A percentile compares a stretch with the other conserved stretches of the same genome.
These are phyloP conservation scores for Thunnus maccoyii DNA, from an alignment of 2,113 vertebrate species.

Conservation along the genomic window DNA sequence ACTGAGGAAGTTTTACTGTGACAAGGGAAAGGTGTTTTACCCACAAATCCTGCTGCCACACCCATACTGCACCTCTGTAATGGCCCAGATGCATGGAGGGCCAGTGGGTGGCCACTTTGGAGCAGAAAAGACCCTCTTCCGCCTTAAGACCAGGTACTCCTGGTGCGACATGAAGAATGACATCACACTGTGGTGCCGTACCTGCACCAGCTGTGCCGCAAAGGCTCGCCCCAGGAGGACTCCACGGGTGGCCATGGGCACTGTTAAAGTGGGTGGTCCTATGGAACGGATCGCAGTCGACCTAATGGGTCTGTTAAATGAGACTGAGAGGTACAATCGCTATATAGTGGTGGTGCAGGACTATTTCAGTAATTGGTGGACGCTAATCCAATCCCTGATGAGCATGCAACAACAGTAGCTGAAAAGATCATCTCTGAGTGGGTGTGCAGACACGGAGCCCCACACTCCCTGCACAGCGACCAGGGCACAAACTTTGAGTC, in stretches of 20 bases:
- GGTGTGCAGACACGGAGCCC: neutral
- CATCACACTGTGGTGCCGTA: neutral
- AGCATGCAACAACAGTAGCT: neutral
- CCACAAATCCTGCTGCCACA: neutral
- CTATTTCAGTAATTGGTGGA: constrained; percentile 14
- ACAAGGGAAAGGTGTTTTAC: neutral
- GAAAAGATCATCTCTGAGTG: neutral
- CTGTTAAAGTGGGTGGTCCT: neutral
- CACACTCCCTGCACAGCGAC: neutral
- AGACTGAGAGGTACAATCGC: constrained; percentile 7
- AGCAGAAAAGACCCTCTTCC: neutral
- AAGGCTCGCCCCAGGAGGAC: neutral
- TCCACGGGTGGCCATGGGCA: neutral
- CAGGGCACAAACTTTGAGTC: neutral
- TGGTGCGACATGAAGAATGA: constrained; percentile 4
- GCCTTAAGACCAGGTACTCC: neutral
- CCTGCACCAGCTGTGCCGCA: neutral
- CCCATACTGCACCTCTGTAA: neutral
- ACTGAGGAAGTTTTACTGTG: neutral
- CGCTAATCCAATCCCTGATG: neutral
- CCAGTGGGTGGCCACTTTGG: neutral
- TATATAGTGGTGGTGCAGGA: constrained; percentile 4
- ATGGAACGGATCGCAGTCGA: constrained; percentile 10
- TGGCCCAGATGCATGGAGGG: neutral
- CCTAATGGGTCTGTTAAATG: constrained; percentile 3